Percentiles rank a stretch among this genome's conserved stretches.
phyloP scores from a whole-genome alignment of 1,140 invertebrate genomes.

The Aricia agestis region DNA sequence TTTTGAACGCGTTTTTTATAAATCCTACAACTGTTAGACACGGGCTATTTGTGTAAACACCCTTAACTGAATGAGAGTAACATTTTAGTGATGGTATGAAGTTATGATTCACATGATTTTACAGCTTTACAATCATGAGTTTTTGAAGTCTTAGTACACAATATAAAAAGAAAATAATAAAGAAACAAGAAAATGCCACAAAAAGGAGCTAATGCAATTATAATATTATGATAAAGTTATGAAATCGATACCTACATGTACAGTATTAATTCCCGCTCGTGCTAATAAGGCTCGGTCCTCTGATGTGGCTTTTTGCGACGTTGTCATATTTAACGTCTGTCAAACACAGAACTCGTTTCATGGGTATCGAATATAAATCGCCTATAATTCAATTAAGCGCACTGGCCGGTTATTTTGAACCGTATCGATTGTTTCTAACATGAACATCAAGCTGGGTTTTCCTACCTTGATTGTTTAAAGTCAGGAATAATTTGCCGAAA shows the following conservation, averaged over 20 bases:
- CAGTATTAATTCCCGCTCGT: background rate
- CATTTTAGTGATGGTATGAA: too few species aligned
- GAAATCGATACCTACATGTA: constrained; percentile 9
- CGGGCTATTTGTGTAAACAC: background rate
- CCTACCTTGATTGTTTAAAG: too few species aligned
- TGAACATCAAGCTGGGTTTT: too few species aligned
- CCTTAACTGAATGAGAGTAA: background rate
- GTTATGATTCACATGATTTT: background rate
- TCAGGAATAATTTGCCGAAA: too few species aligned
- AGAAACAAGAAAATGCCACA: background rate
- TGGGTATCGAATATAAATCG: background rate
- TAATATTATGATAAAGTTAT: constrained; percentile 8
- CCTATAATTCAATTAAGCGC: background rate
- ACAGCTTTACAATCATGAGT: too few species aligned
- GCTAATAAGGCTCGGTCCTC: constrained; percentile 14
- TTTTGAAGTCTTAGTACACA: too few species aligned
- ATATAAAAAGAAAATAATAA: too few species aligned
- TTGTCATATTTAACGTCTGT: constrained; percentile 29
- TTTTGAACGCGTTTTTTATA: constrained; percentile 58
- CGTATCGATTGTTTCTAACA: background rate
- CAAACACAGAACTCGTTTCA: constrained; percentile 14
- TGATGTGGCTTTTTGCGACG: constrained; percentile 19
- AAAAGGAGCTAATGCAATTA: background rate
- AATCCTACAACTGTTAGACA: constrained; percentile 30
- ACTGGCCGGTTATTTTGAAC: background rate